Percentiles rank a stretch among this genome's conserved stretches.
These are phyloP conservation scores for Notodonta dromedarius DNA, from an alignment of 2,888 invertebrate genomes.

Conservation along the genomic window DNA sequence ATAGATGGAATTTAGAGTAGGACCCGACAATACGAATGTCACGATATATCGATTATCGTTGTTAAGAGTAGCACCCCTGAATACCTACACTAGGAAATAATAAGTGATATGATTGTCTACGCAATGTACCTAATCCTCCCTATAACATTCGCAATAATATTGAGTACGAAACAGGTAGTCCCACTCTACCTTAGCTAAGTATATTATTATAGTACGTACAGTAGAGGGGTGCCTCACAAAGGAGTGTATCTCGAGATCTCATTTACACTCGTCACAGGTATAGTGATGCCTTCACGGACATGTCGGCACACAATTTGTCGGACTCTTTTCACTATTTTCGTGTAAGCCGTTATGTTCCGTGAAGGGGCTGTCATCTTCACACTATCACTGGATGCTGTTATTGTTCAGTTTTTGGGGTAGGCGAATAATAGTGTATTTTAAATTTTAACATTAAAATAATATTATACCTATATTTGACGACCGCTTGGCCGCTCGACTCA, in stretches of 20 bases:
- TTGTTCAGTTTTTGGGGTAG: neutral
- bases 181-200: neutral
- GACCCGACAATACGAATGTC: too few species aligned
- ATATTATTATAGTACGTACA: neutral
- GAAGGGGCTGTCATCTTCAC: constrained; percentile 1
- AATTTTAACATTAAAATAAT: too few species aligned
- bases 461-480: too few species aligned
- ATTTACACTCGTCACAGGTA: constrained; percentile 2
- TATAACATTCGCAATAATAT: neutral
- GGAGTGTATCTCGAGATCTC: neutral
- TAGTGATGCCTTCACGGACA: neutral
- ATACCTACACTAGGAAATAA: too few species aligned
- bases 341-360: constrained; percentile 13
- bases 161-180: neutral
- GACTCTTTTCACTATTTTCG: constrained; percentile 1
- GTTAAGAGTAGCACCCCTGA: too few species aligned
- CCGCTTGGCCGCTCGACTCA: too few species aligned
- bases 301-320: constrained; percentile 1
- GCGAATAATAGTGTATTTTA: too few species aligned
- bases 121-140: neutral
- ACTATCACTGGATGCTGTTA: neutral
- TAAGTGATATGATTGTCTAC: too few species aligned
- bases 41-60: too few species aligned
- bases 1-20: too few species aligned
- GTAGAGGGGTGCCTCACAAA: neutral